Evolutionary conservation across 2,888 invertebrate genomes (phyloP).

Genomic region (Apoda limacodes): DNA sequence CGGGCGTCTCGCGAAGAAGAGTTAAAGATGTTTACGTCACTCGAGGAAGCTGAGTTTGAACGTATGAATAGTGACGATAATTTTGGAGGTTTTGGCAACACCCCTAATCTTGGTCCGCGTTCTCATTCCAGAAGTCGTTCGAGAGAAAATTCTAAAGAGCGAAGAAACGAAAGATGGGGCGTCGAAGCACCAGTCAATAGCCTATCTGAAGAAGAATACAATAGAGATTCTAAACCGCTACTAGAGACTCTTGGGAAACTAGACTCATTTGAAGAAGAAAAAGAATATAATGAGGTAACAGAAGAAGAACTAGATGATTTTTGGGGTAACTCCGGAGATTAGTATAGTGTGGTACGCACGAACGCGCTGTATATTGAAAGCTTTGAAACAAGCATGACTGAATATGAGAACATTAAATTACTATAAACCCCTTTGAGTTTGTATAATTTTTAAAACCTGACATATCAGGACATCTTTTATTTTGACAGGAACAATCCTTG

Average conservation of each 20-base stretch:
- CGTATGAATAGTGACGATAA: conserved; percentile 38
- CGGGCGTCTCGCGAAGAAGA: conserved; percentile 74
- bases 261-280: conserved; percentile 49
- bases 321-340: conserved; percentile 58
- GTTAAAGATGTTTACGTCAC: conserved; percentile 72
- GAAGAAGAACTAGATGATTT: conserved; percentile 52
- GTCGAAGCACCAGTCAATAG: conserved; percentile 36
- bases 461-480: too few species aligned
- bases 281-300: conserved; percentile 47
- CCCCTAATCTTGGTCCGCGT: conserved; percentile 62
- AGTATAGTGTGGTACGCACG: conserved; percentile 44
- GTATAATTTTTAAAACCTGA: too few species aligned
- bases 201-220: conserved; percentile 29
- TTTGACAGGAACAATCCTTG: too few species aligned
- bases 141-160: conserved; percentile 46
- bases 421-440: conserved; percentile 39
- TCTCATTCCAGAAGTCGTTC: conserved; percentile 68
- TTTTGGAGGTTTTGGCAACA: conserved; percentile 41
- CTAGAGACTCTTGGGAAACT: conserved; percentile 43
- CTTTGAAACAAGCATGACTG: conserved; percentile 61
- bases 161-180: conserved; percentile 41
- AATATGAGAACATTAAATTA: conserved; percentile 46
- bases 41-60: conserved; percentile 72
- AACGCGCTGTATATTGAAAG: conserved; percentile 32
- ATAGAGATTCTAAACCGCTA: conserved; percentile 26